A percentile compares a stretch with the other conserved stretches of the same genome.
Conservation (phyloP, 2,113 vertebrate species). For the Alethe castanea region DNA sequence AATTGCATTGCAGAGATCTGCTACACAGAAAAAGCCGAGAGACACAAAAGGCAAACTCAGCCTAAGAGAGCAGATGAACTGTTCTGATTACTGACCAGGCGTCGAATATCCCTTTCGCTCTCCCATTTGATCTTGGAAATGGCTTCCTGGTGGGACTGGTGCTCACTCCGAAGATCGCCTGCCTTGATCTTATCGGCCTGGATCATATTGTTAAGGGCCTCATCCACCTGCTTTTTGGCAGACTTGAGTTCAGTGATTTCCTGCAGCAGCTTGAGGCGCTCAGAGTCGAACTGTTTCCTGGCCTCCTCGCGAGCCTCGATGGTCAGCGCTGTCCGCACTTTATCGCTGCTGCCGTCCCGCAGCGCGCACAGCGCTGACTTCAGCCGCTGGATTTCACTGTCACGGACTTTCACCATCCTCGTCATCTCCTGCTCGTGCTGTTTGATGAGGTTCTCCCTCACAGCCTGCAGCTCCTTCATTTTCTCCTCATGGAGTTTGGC, state of each 20-base stretch:
- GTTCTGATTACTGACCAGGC: conserved; percentile 82
- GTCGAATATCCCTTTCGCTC: conserved; percentile 91
- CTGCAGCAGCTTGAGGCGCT: conserved; percentile 93
- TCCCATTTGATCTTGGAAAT: conserved; percentile 99
- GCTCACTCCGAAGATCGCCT: conserved; percentile 91
- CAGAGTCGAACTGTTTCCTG: conserved; percentile 92
- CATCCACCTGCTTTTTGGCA: conserved; percentile 92
- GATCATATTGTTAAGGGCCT: conserved; percentile 94
- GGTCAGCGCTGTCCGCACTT: conserved; percentile 91
- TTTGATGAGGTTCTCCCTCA: conserved; percentile 91
- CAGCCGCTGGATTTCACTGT: conserved; percentile 93
- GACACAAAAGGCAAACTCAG: neutral
- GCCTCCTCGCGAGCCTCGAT: conserved; percentile 96
- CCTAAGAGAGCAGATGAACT: neutral
- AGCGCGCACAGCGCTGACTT: conserved; percentile 87
- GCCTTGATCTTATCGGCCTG: conserved; percentile 98
- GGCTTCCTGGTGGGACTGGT: conserved; percentile 96
- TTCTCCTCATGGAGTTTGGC: conserved; percentile 98
- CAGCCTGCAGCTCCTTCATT: conserved; percentile 92
- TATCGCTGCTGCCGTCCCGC: conserved; percentile 93
- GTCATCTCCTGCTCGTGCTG: conserved; percentile 96
- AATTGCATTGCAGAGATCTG: neutral
- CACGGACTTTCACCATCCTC: conserved; percentile 90
- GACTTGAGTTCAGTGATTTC: conserved; percentile 91
- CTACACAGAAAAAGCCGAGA: neutral